Conservation (phyloP, 1,140 invertebrate genomes). For the Megalopta genalis region DNA sequence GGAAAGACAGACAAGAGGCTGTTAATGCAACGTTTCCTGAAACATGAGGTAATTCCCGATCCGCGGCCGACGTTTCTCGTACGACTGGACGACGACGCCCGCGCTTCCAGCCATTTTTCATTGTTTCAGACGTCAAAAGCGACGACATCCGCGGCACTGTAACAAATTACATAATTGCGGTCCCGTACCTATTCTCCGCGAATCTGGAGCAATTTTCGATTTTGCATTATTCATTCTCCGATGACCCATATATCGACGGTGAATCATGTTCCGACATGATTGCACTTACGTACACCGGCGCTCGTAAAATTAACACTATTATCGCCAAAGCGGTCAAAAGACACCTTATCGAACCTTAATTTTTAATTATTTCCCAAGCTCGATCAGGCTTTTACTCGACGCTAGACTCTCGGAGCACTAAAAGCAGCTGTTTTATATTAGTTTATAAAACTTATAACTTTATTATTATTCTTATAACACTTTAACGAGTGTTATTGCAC, state of each 20-base stretch:
- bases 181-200: conserved; percentile 7
- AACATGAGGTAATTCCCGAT: conserved; percentile 60
- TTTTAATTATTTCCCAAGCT: too few species aligned
- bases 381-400: too few species aligned
- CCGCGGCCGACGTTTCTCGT: conserved; percentile 34
- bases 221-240: neutral
- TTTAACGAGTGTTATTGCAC: too few species aligned
- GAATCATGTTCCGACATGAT: neutral
- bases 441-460: too few species aligned
- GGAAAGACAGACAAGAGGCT: conserved; percentile 29
- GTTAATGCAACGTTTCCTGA: conserved; percentile 60
- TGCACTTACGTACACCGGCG: too few species aligned
- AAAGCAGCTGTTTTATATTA: too few species aligned
- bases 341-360: too few species aligned
- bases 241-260: neutral
- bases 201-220: neutral
- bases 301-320: too few species aligned
- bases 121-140: conserved; percentile 43
- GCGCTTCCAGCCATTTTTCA: conserved; percentile 52
- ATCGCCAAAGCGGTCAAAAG: too few species aligned
- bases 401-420: too few species aligned
- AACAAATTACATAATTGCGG: conserved; percentile 23
- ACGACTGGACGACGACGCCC: conserved; percentile 55
- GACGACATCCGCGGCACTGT: conserved; percentile 46
- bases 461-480: too few species aligned